phyloP scores from a whole-genome alignment of 2,888 invertebrate species.

The Drosophila melanosoma region DNA sequence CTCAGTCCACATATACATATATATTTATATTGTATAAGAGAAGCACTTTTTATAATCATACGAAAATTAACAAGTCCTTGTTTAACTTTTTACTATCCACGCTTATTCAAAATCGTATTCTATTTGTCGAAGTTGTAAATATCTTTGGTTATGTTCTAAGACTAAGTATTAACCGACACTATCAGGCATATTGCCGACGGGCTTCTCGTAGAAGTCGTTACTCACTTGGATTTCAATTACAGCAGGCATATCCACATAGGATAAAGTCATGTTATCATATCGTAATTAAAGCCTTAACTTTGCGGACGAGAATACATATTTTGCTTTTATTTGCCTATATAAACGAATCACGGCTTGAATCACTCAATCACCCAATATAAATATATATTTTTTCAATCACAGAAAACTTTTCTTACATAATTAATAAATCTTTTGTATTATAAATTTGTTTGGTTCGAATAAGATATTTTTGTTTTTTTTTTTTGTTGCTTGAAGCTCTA shows the following conservation, averaged over 20 bases:
- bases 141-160: not conserved
- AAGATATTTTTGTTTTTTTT: not conserved
- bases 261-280: constrained; percentile 87
- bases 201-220: not conserved
- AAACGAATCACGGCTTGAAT: not conserved
- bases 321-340: not conserved
- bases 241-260: constrained; percentile 91
- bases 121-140: not conserved
- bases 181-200: not conserved
- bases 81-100: not conserved
- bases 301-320: not conserved
- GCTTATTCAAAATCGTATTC: not conserved
- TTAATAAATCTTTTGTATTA: constrained; percentile 8
- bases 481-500: constrained; percentile 1
- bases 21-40: not conserved
- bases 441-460: not conserved
- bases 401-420: not conserved
- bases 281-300: constrained; percentile 13
- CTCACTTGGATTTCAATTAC: constrained; percentile 91
- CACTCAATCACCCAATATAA: not conserved
- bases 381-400: constrained; percentile 15
- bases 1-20: not conserved
- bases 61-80: not conserved
- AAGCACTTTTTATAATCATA: not conserved
- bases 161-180: not conserved